Base-by-base conservation (phyloP, 2,888 invertebrate species). In the Euclidia mi region DNA sequence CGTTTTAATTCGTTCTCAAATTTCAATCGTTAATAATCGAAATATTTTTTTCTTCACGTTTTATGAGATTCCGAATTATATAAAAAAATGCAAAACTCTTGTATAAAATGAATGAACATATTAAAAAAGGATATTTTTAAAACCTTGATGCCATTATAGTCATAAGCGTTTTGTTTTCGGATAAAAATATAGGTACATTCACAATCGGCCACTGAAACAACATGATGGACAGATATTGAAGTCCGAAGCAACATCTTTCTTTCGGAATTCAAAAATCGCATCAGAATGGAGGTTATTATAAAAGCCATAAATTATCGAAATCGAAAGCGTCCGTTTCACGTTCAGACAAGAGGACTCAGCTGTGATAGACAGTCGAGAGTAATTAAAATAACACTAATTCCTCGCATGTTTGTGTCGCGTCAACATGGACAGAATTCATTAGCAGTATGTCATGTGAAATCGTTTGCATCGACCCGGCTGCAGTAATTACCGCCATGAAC, bases 341-440 rank as follows among this genome's bases (percentile, higher is more conserved):
- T 65, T 64, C 57, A 56, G 71, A 77, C 71, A 77, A 73, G 71
- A 73, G 67, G 51, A 76, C 78, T 76, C 73, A 68, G 65, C 65
- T 65, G 47, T 49, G 62, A 67, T 67, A 66, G 68, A 58, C 62
- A 69, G 75, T 74, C 72, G 64, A 76, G 69, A 72, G 74, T 82
- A 83, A 87, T 88, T 87, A 88, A 86, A 88, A 85, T 80, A 78
- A 81, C 79, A 79, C 81, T 83, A 86, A 88, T 87, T 84, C 73
- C 78, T 76, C 69, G 69, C 72, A 73, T 75, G 78, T 84, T 83
- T 82, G 76, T 81, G 82, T 83, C 85, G 79, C 78, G 86, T 90
- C 90, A 89, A 81, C 68, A 76, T 74, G 67, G 90, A 92, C 93
- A 90, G 89, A 88, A 89, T 90, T 91, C 89, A 92, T 93, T 92